These are phyloP conservation scores for Glomeris maerens DNA, from an alignment of 1,140 invertebrate genomes.

Conservation along the genomic window DNA sequence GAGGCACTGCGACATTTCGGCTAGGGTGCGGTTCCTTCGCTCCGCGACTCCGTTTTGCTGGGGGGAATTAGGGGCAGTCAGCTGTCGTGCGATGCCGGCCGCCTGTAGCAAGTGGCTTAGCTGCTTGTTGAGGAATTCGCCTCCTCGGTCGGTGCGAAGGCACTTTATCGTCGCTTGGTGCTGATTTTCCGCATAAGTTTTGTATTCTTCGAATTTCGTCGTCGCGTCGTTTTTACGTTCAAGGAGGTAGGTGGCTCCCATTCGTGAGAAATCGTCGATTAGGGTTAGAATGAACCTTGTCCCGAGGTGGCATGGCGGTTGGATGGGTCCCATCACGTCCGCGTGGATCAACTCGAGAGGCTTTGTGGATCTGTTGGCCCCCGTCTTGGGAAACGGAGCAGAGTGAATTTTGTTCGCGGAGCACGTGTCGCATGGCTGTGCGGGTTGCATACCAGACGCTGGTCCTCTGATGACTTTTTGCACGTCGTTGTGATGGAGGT, in stretches of 20 bases:
- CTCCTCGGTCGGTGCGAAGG: conserved; percentile 9
- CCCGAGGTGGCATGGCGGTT: background rate
- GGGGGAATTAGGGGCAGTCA: conserved; percentile 23
- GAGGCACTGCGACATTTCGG: conserved; percentile 26
- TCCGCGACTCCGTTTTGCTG: conserved; percentile 30
- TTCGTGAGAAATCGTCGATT: background rate
- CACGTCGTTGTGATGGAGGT: too few species aligned
- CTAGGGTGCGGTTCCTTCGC: conserved; percentile 25
- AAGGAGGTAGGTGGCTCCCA: too few species aligned
- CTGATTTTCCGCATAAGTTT: background rate
- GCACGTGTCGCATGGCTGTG: too few species aligned
- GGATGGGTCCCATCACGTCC: background rate
- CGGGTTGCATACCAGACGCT: too few species aligned
- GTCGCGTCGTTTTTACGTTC: background rate
- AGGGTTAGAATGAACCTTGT: background rate
- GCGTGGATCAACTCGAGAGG: background rate
- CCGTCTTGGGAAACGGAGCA: too few species aligned
- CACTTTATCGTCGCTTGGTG: background rate
- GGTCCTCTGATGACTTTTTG: too few species aligned
- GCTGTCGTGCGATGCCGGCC: conserved; percentile 15
- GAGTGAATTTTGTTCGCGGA: too few species aligned
- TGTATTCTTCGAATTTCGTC: background rate
- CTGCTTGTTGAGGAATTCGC: conserved; percentile 14
- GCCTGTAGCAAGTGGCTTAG: conserved; percentile 10
- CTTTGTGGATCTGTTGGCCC: too few species aligned